A percentile compares a stretch with the other conserved stretches of the same genome.
These are phyloP conservation scores for Tryphoninae sp. DNA, from an alignment of 2,888 invertebrate genomes.

Conservation along the genomic window DNA sequence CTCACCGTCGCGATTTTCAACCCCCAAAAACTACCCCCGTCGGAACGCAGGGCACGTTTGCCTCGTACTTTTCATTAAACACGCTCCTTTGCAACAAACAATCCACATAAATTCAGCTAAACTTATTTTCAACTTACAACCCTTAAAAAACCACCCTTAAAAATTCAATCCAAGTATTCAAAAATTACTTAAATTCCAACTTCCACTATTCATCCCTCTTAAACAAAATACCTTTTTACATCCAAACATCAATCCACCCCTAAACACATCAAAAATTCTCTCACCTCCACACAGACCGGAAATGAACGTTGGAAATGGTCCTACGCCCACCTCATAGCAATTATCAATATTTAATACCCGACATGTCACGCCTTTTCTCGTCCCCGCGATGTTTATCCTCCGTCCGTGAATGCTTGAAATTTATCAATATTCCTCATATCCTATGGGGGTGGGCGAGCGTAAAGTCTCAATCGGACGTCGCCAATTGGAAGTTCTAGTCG, in stretches of 20 bases:
- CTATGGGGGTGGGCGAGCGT: slow-evolving; percentile 50
- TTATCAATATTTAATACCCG: slow-evolving; percentile 49
- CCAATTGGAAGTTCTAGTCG: slow-evolving; percentile 52
- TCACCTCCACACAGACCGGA: neutral
- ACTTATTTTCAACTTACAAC: neutral
- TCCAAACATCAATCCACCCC: neutral
- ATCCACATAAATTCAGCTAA: neutral
- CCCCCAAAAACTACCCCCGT: too few species aligned
- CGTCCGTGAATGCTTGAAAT: slow-evolving; percentile 13
- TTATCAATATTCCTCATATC: slow-evolving; percentile 60
- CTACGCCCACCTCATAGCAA: slow-evolving; percentile 4
- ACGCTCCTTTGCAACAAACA: too few species aligned
- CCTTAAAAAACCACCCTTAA: neutral
- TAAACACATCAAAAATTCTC: neutral
- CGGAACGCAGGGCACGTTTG: too few species aligned
- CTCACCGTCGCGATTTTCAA: too few species aligned
- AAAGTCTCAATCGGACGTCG: slow-evolving; percentile 68
- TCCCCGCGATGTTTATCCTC: neutral
- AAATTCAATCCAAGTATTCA: neutral
- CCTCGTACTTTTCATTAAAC: too few species aligned
- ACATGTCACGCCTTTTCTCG: slow-evolving; percentile 43
- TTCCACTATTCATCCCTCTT: neutral
- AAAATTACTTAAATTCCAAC: neutral
- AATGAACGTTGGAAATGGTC: slow-evolving; percentile 40
- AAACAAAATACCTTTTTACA: neutral